Percentiles rank a stretch among this genome's conserved stretches.
These are phyloP conservation scores for Psococerastis gibbosa DNA, from an alignment of 2,888 invertebrate species.

Conservation along the genomic window DNA sequence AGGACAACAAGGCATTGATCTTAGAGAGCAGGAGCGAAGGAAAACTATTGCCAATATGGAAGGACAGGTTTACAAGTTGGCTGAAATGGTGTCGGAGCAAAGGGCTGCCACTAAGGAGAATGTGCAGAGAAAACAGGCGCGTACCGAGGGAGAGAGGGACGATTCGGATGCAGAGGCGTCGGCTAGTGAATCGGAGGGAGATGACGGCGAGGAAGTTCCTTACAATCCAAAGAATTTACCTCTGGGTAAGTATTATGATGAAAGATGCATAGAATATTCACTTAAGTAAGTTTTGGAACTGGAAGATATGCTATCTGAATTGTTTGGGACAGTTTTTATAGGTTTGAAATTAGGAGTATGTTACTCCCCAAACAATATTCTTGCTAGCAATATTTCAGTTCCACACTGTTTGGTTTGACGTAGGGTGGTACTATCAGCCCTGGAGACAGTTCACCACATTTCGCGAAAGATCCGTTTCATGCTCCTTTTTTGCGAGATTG, in stretches of 20 bases:
- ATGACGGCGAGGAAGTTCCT: constrained; percentile 74
- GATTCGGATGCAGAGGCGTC: constrained; percentile 83
- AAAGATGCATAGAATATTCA: too few relatives aligned
- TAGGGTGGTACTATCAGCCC: too few relatives aligned
- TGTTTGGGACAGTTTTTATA: too few relatives aligned
- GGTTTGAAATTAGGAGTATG: too few relatives aligned
- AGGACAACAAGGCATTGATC: constrained; percentile 38
- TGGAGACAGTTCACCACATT: too few relatives aligned
- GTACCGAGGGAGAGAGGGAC: constrained; percentile 81
- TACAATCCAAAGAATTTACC: constrained; percentile 99
- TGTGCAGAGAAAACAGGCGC: constrained; percentile 93
- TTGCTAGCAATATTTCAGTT: too few relatives aligned
- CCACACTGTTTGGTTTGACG: too few relatives aligned
- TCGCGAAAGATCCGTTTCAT: too few relatives aligned
- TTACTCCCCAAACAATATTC: too few relatives aligned
- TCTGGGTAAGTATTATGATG: constrained; percentile 54
- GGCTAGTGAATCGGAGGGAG: constrained; percentile 53
- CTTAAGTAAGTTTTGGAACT: too few relatives aligned
- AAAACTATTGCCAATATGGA: constrained; percentile 77
- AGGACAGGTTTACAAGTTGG: constrained; percentile 51
- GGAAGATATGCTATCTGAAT: too few relatives aligned
- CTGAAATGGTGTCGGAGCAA: constrained; percentile 68
- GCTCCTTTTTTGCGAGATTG: too few relatives aligned
- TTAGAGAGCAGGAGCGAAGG: constrained; percentile 47
- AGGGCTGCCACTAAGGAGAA: constrained; percentile 89